Evolutionary conservation across 2,888 invertebrate species (phyloP).

Genomic region (Drosophila fungiperda): DNA sequence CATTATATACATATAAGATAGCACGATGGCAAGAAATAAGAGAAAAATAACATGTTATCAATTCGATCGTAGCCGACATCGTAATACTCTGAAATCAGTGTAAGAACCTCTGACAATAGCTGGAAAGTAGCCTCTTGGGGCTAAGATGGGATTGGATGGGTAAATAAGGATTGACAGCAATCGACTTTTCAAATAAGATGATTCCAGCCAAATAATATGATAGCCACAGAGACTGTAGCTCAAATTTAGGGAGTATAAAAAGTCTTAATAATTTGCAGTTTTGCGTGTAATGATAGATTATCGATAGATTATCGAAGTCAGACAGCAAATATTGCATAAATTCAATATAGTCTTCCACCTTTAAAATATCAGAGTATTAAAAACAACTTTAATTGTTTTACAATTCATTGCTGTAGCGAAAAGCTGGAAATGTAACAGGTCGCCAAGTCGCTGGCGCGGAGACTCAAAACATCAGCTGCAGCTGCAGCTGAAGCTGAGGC

Average conservation of each 20-base stretch:
- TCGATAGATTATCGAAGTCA: neutral
- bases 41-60: slow-evolving; percentile 2
- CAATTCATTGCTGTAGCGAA: slow-evolving; percentile 77
- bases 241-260: neutral
- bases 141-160: too few relatives aligned
- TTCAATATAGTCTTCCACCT: neutral
- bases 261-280: neutral
- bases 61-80: neutral
- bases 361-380: slow-evolving; percentile 30
- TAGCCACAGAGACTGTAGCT: neutral
- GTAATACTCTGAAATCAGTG: neutral
- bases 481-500: slow-evolving; percentile 8
- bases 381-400: slow-evolving; percentile 76
- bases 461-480: neutral
- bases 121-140: neutral
- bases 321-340: neutral
- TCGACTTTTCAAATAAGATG: neutral
- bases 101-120: neutral
- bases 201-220: neutral
- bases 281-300: too few relatives aligned
- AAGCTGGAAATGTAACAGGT: slow-evolving; percentile 71
- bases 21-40: slow-evolving; percentile 6
- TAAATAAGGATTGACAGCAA: neutral
- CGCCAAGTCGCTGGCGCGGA: slow-evolving; percentile 30
- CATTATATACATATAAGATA: slow-evolving; percentile 19